Evolutionary conservation across 2,888 invertebrate genomes (phyloP).

Genomic region (Phengaris arion): DNA sequence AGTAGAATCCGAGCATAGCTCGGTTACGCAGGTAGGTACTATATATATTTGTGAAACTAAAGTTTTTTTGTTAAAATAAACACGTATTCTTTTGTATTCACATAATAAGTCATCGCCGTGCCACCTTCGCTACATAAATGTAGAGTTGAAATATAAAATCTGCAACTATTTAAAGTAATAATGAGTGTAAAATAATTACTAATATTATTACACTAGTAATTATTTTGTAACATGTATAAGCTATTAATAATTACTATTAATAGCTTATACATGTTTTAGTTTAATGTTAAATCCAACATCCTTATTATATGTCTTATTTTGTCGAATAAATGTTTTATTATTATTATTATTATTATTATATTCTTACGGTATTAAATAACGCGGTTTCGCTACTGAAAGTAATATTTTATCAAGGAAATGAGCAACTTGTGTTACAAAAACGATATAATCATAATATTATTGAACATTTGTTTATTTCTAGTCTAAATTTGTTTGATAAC

Average conservation of each 20-base stretch:
- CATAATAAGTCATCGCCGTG: neutral
- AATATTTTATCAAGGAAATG: neutral
- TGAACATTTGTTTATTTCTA: neutral
- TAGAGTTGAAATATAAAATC: neutral
- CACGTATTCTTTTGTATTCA: neutral
- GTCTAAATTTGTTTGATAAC: neutral
- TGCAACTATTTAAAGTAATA: neutral
- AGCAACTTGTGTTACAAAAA: neutral
- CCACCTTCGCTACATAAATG: neutral
- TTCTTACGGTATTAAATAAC: neutral
- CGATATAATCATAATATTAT: constrained; percentile 13
- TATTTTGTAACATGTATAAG: too few relatives aligned
- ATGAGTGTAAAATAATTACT: neutral
- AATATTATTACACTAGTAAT: too few relatives aligned
- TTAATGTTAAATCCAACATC: neutral
- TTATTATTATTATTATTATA: too few relatives aligned
- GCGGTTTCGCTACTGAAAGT: neutral
- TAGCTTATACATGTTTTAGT: neutral
- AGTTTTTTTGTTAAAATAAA: neutral
- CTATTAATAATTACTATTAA: too few relatives aligned
- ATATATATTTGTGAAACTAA: too few relatives aligned
- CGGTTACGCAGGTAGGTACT: too few relatives aligned
- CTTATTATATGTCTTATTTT: too few relatives aligned
- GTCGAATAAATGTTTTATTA: too few relatives aligned
- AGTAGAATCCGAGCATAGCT: too few relatives aligned